These are phyloP conservation scores for Bergia puertoricense DNA, from an alignment of 92 coral and sea anemone genomes.

Conservation along the genomic window DNA sequence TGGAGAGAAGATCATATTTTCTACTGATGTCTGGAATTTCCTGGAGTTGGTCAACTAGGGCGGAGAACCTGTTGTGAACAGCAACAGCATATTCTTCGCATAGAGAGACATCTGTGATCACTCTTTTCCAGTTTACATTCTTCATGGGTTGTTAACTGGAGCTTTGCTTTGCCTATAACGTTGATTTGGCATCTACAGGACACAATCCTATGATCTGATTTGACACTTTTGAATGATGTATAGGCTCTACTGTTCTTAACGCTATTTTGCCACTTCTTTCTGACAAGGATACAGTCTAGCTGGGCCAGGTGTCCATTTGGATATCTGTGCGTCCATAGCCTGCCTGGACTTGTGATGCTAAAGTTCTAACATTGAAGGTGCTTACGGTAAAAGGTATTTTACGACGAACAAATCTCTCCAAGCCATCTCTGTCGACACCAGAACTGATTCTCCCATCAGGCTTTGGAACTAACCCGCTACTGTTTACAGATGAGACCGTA, in stretches of 20 bases:
- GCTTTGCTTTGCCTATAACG: slow-evolving; percentile 41
- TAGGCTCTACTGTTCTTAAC: slow-evolving; percentile 14
- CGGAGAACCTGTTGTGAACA: slow-evolving; percentile 35
- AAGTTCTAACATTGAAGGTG: no score
- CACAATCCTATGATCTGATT: slow-evolving; percentile 31
- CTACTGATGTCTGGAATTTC: slow-evolving; percentile 28
- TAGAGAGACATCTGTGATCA: slow-evolving; percentile 24
- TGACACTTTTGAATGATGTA: slow-evolving; percentile 7
- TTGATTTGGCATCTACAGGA: slow-evolving; percentile 43
- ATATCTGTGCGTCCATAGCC: no score
- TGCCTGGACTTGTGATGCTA: no score
- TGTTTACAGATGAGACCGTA: slow-evolving; percentile 4
- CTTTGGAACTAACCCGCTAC: slow-evolving; percentile 13
- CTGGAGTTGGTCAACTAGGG: slow-evolving; percentile 26
- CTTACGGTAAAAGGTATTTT: no score
- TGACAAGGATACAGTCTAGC: slow-evolving; percentile 11
- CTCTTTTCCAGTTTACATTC: slow-evolving; percentile 29
- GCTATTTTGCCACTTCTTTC: slow-evolving; percentile 40
- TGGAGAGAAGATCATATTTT: slow-evolving; percentile 25
- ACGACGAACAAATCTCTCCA: background rate
- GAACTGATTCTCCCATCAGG: slow-evolving; percentile 32
- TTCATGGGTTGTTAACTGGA: slow-evolving; percentile 14
- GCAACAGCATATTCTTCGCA: slow-evolving; percentile 44
- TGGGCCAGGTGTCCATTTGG: background rate
- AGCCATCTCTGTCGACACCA: background rate